These are phyloP conservation scores for Cydia amplana DNA, from an alignment of 1,140 invertebrate species.

Conservation along the genomic window DNA sequence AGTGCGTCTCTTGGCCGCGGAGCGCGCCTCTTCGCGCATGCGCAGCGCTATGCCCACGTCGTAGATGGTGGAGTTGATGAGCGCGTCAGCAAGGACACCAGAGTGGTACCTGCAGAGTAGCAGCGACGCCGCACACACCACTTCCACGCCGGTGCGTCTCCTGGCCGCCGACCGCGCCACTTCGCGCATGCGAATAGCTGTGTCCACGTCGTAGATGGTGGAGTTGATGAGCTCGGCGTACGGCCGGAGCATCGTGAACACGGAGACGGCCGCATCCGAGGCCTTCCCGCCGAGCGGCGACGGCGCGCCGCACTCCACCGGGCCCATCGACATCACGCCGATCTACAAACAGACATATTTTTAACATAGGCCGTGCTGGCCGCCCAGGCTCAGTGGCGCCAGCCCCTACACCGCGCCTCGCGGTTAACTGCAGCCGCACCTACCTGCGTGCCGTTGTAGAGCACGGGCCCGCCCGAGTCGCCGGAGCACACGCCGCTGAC, in stretches of 20 bases:
- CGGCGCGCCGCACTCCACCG: conserved; percentile 37
- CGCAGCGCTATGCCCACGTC: too few species aligned
- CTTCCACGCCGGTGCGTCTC: neutral
- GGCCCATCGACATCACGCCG: conserved; percentile 68
- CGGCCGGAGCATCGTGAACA: conserved; percentile 5
- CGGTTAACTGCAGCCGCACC: neutral
- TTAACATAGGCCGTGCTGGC: too few species aligned
- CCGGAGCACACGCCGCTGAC: conserved; percentile 60
- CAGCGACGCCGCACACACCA: neutral
- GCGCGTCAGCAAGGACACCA: too few species aligned
- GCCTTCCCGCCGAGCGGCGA: conserved; percentile 32
- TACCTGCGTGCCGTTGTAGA: conserved; percentile 50
- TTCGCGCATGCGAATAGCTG: neutral
- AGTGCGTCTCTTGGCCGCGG: too few species aligned
- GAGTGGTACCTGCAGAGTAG: neutral
- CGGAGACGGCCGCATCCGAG: conserved; percentile 26
- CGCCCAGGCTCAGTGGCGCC: too few species aligned
- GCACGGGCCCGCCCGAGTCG: conserved; percentile 63
- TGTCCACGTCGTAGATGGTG: neutral
- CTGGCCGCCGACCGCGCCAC: neutral
- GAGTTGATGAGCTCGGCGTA: conserved; percentile 19
- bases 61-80: too few species aligned
- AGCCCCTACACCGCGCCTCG: too few species aligned
- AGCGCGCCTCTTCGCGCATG: too few species aligned
- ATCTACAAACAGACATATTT: conserved; percentile 37